Base-by-base conservation (phyloP, 2,888 invertebrate genomes). In the Cheilosia scutellata region DNA sequence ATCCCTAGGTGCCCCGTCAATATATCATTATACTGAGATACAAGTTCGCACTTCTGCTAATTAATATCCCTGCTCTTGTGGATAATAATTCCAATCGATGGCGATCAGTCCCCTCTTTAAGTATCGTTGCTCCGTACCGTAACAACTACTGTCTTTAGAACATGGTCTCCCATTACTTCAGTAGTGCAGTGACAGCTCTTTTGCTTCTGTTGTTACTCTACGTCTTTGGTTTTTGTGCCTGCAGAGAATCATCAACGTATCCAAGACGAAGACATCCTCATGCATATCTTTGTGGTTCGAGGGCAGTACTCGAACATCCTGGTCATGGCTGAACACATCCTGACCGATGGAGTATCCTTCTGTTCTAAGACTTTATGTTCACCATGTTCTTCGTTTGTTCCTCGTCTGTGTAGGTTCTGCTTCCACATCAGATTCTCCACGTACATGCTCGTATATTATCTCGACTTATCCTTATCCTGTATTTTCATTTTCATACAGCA, bases 31-130 rank as follows among this genome's bases (percentile, higher is more conserved):
- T 20, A 11, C 33, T 42, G 6, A 25, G 53, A 77, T 68, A 77
- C 60, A 63, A 49, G 7, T 49, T 78, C 51, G 62, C 78, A 78
- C 78, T 71, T 63, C 11, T 62, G 40, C 70, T 78, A 78, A 78
- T 78, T 78, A 70, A 71, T 78, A 57, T 55, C n/a, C 49, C 47
- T 13, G 20, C 31, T 27, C 57, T 51, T 29, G 37, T 16, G 13
- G 5, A 53, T 20, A 60, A 44, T 27, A 53, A 20, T 42, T 13
- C 1, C 33, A 53, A 44, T 31, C 57, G 60, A 44, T 16, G 33
- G 5, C 33, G n/a, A 55, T 70, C 49, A 51, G 57, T 78, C 70
- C 71, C 25, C 55, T n/a, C 47, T 37, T 63, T 63, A 70, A 62
- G 55, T 33, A 53, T 20, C 65, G 49, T 20, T 66, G 58, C 66